These are phyloP conservation scores for Batillaria attramentaria DNA, from an alignment of 1,140 invertebrate species.

Conservation along the genomic window DNA sequence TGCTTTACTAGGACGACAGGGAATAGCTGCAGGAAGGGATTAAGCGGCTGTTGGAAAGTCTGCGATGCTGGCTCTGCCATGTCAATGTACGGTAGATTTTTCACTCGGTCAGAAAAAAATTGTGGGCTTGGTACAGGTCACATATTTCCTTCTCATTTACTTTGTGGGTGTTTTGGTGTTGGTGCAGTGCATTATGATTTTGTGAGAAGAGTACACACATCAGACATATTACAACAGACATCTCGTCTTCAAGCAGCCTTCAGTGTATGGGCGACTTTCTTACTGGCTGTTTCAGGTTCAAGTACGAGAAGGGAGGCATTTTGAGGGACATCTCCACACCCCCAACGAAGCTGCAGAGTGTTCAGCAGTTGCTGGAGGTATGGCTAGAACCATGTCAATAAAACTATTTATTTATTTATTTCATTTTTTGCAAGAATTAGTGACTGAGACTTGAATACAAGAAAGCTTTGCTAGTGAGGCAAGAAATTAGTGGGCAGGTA, in stretches of 20 bases:
- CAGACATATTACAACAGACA: neutral
- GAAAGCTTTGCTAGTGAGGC: too few relatives aligned
- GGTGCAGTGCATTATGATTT: neutral
- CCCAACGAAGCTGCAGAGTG: constrained; percentile 53
- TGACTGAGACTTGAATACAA: too few relatives aligned
- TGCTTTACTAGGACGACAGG: too few relatives aligned
- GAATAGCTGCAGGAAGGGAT: too few relatives aligned
- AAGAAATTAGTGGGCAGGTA: too few relatives aligned
- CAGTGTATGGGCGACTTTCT: neutral
- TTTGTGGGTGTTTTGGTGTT: neutral
- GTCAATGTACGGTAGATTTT: constrained; percentile 4
- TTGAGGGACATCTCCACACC: constrained; percentile 44
- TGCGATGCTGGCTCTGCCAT: too few relatives aligned
- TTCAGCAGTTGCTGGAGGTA: constrained; percentile 53
- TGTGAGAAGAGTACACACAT: neutral
- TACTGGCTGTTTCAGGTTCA: constrained; percentile 46
- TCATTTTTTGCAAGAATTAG: neutral
- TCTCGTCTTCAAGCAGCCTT: neutral
- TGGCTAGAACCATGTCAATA: neutral
- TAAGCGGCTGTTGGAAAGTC: too few relatives aligned
- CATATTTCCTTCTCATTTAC: neutral
- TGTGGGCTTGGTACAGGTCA: neutral
- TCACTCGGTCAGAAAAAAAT: neutral
- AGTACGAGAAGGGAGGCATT: constrained; percentile 49
- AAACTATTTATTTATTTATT: neutral